Percentiles rank a stretch among this genome's conserved stretches.
These are phyloP conservation scores for Drosophila meridionalis DNA, from an alignment of 2,888 invertebrate genomes.

Conservation along the genomic window DNA sequence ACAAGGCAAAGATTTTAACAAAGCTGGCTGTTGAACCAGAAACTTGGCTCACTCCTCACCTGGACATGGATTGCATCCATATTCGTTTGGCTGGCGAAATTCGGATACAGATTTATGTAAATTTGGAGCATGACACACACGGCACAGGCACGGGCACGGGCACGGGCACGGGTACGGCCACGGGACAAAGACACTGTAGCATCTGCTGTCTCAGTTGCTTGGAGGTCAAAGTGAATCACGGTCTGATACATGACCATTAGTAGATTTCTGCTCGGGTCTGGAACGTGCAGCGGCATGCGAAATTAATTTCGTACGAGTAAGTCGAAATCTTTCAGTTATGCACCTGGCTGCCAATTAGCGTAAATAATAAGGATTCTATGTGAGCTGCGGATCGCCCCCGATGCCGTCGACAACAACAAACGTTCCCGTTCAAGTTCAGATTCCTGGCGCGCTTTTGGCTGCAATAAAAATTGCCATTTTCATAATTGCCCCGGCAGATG, in stretches of 20 bases:
- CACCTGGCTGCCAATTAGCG: constrained; percentile 82
- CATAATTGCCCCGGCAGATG: constrained; percentile 77
- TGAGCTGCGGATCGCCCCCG: constrained; percentile 15
- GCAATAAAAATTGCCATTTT: constrained; percentile 82
- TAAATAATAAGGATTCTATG: constrained; percentile 79
- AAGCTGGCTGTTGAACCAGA: constrained; percentile 63
- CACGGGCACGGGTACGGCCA: constrained; percentile 18
- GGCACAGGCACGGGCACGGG: constrained; percentile 18
- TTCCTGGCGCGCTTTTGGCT: constrained; percentile 60
- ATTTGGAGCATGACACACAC: constrained; percentile 76
- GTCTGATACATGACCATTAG: constrained; percentile 76
- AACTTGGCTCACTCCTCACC: constrained; percentile 61
- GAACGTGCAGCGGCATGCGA: constrained; percentile 80
- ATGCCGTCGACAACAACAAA: neutral
- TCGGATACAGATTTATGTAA: constrained; percentile 82
- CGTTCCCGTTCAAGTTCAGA: constrained; percentile 30
- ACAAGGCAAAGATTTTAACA: constrained; percentile 62
- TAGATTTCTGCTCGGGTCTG: constrained; percentile 49
- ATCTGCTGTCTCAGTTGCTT: constrained; percentile 17
- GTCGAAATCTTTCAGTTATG: constrained; percentile 60
- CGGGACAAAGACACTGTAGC: constrained; percentile 26
- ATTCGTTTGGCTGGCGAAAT: constrained; percentile 61
- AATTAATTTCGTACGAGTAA: constrained; percentile 69
- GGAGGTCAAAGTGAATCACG: constrained; percentile 82
- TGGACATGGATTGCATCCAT: constrained; percentile 63